Evolutionary conservation across 1,140 invertebrate genomes (phyloP), one percentile per base, ranked within the genome.

Genomic region (Lutraria rhynchaena): DNA sequence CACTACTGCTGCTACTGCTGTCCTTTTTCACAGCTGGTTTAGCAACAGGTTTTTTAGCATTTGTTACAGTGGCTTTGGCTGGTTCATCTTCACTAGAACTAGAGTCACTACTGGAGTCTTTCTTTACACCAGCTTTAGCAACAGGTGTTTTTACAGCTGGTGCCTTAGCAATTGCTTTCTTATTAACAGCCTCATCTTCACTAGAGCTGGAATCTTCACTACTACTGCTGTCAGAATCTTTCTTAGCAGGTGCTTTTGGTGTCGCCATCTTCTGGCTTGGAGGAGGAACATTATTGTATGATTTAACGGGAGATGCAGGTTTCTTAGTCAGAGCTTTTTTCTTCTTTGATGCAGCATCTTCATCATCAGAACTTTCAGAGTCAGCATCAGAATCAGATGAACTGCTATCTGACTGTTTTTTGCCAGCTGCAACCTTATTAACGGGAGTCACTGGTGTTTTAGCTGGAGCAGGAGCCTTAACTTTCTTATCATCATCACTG

Each of bases 371-470:
- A 55, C 83, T 85, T 80, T 84, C 83, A 37, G 85, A 86, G 37
- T 86, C 85, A n/a, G 85, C 75, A 83, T 86, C 85, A 31, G 85
- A 85, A 60, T 86, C 85, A 29, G 83, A 84, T 17, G 85, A 83
- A 15, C 83, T 77, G 71, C 80, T 82, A 27, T 41, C n/a, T 31
- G 24, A n/a, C 11, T 17, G 35, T 44, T 27, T 44, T n/a, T 77
- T 77, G 33, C 29, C 58, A 49, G 58, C 5, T 2, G 24, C 44
- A 31, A 58, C n/a, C 63, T 60, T 60, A 19, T 46, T 61, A 3
- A 31, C 41, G 46, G 29, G 2, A 11, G 57, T 55, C n/a, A 29
- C 69, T 31, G 61, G 19, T 44, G 37, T 17, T 65, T 46, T 44
- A 11, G 44, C 41, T 1, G 63, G 24, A 24, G 17, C 63, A 17